Evolutionary conservation across 2,797 vertebrate genomes (phyloP).

Genomic region (Lithobates sylvaticus): DNA sequence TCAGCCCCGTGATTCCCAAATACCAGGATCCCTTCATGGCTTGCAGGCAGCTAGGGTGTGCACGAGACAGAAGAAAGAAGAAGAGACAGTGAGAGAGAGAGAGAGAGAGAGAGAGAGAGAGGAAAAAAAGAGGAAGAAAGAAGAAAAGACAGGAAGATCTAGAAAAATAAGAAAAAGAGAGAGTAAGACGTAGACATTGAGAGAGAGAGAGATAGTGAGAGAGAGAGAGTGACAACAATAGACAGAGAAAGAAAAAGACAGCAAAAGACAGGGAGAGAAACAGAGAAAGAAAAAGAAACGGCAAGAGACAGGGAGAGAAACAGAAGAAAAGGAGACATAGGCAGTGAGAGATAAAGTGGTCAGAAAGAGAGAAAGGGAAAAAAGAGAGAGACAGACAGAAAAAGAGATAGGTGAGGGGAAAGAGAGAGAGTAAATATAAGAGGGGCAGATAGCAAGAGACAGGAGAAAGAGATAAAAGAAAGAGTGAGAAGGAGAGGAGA

Average conservation of each 20-base stretch:
- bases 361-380: background rate
- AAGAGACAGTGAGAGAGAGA: background rate
- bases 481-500: background rate
- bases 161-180: background rate
- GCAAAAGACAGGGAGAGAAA: too few species aligned
- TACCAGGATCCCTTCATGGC: slow-evolving; percentile 74
- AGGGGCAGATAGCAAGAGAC: background rate
- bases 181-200: background rate
- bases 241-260: background rate
- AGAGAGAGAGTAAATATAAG: background rate
- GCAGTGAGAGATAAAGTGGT: background rate
- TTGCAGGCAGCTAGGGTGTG: slow-evolving; percentile 69
- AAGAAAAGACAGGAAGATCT: background rate
- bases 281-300: too few species aligned
- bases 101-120: background rate
- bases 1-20: slow-evolving; percentile 86
- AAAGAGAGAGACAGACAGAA: too few species aligned
- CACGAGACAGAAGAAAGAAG: background rate
- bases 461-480: background rate
- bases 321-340: background rate
- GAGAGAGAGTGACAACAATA: too few species aligned
- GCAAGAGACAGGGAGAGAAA: too few species aligned
- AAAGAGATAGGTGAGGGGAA: background rate
- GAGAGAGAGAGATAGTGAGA: background rate
- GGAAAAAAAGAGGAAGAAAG: slow-evolving; percentile 57